These are phyloP conservation scores for Limnephilus lunatus DNA, from an alignment of 2,888 invertebrate species.

Conservation along the genomic window DNA sequence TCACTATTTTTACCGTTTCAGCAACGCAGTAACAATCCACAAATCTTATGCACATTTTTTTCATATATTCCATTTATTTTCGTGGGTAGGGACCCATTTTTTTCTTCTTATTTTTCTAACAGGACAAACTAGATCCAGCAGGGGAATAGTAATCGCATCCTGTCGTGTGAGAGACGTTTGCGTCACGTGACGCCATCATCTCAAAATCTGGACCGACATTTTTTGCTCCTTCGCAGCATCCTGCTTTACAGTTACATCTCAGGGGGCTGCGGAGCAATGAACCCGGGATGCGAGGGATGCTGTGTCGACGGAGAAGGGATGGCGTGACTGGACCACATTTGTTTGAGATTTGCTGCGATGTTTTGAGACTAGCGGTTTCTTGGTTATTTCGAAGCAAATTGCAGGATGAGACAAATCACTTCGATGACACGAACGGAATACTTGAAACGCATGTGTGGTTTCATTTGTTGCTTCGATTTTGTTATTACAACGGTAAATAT, in stretches of 20 bases:
- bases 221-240: conserved; percentile 59
- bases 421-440: not conserved
- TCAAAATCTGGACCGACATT: conserved; percentile 44
- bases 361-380: not conserved
- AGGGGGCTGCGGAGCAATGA: conserved; percentile 60
- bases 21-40: not conserved
- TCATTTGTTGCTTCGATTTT: not conserved
- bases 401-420: conserved; percentile 4
- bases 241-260: conserved; percentile 59
- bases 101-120: not conserved
- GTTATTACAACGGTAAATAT: not conserved
- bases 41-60: not conserved
- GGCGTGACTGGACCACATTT: conserved; percentile 40
- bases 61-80: conserved; percentile 6
- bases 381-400: not conserved
- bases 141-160: conserved; percentile 59
- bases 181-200: conserved; percentile 42
- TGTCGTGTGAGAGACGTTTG: conserved; percentile 51
- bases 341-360: not conserved
- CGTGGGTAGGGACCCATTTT: not conserved
- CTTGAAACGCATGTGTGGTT: not conserved
- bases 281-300: conserved; percentile 32
- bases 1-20: not conserved
- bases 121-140: conserved; percentile 30
- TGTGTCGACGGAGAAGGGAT: not conserved